A percentile compares a stretch with the other conserved stretches of the same genome.
These are phyloP conservation scores for Cephus rjabovi DNA, from an alignment of 2,888 invertebrate species.

Conservation along the genomic window DNA sequence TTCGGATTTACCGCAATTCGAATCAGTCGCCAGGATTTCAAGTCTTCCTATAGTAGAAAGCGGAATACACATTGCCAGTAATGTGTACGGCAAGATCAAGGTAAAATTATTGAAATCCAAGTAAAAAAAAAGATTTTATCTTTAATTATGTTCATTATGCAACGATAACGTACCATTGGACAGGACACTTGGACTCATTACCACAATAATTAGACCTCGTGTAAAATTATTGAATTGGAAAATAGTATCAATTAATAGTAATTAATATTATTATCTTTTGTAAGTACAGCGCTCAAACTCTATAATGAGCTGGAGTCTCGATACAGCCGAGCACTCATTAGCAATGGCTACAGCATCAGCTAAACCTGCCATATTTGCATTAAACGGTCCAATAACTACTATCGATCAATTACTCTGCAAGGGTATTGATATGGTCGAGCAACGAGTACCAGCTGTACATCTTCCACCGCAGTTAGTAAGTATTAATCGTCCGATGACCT, in stretches of 20 bases:
- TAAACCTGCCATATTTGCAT: conserved; percentile 77
- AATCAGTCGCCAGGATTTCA: conserved; percentile 80
- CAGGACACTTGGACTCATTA: neutral
- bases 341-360: conserved; percentile 80
- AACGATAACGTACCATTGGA: neutral
- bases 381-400: conserved; percentile 74
- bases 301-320: conserved; percentile 80
- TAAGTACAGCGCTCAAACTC: conserved; percentile 74
- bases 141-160: neutral
- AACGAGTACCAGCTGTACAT: conserved; percentile 83
- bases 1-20: conserved; percentile 70
- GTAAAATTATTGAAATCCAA: conserved; percentile 63
- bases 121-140: too few relatives aligned
- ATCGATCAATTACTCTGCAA: conserved; percentile 84
- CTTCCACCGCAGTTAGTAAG: conserved; percentile 87
- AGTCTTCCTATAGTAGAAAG: conserved; percentile 87
- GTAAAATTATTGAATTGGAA: neutral
- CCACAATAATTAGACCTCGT: neutral
- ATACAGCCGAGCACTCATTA: conserved; percentile 80
- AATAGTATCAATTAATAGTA: neutral
- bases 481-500: conserved; percentile 14
- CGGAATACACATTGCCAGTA: conserved; percentile 79
- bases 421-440: conserved; percentile 87
- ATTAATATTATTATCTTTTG: neutral
- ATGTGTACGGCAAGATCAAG: conserved; percentile 81